Evolutionary conservation across 2,888 invertebrate species (phyloP), one percentile per base, ranked within the genome.

Genomic region (Dicyrtoma fusca): DNA sequence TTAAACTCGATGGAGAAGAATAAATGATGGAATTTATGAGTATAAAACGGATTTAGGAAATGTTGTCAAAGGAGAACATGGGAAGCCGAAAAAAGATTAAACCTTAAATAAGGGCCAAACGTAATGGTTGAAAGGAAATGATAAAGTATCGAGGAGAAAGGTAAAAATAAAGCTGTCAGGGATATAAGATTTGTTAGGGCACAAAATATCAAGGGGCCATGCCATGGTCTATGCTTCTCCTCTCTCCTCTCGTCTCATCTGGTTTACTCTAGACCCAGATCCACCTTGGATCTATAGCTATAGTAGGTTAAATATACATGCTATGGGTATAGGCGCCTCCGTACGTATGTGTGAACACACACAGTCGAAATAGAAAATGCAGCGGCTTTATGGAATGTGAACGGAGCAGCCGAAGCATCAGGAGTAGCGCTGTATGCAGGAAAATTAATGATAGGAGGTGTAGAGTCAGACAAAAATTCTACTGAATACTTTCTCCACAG

Each of bases 101-200:
- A 69, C 44, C 47, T 57, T 61, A 59, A 49, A 61, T 59, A 59
- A 59, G 61, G 65, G 49, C 19, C 19, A 53, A 21, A 55, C 42
- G 44, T 53, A 51, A 8, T 17, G 61, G 70, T 61, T 70, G 62
- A 62, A 70, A 62, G 62, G 62, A 51, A 70, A 70, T 70, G 70
- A 70, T 70, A 70, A 70, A 70, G 62, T 61, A 62, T 62, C 17
- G 69, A 51, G 51, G 51, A 62, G 70, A 62, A 70, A 70, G 70
- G 70, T 70, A 70, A 70, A 70, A 70, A 70, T 70, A 70, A 70
- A 70, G 70, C 70, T 70, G 70, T 70, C 70, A 70, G 44, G 51
- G 25, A 62, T 57, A 21, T 21, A 70, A 70, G 70, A 70, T 70
- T 70, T 70, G 70, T 70, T 70, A 62, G 53, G 61, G 61, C 62